Evolutionary conservation across 1,140 invertebrate species (phyloP), one percentile per base, ranked within the genome.

Genomic region (Lutraria rhynchaena): DNA sequence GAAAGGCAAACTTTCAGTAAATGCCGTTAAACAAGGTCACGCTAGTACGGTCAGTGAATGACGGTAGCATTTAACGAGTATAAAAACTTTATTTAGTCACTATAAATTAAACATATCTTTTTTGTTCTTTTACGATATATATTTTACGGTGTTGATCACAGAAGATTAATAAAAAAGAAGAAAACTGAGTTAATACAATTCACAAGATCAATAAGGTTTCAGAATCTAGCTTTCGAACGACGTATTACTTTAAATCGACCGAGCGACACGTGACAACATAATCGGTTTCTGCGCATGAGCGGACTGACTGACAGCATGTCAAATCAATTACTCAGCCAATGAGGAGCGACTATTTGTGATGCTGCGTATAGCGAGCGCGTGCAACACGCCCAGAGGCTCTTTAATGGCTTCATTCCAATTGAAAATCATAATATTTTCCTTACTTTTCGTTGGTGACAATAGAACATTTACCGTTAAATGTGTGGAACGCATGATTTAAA

Each of bases 11-110:
- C 67, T 44, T 27, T 60, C 27, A 27, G 58, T 57, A 80, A 70
- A 70, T 70, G 65, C 76, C 76, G 76, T 80, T 80, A 80, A 80
- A 80, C 37, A 69, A 53, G 76, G 63, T 80, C 76, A 70, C 15
- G 22, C 22, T n/a, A 46, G 76, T 80, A 49, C 76, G 51, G 51
- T 37, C 44, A 57, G 22, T 22, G 35, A 46, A 41, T 22, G n/a
- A 58, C 9, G n/a, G 65, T 60, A 80, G 24, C n/a, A 46, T 70
- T 69, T 57, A 60, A 44, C 29, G 41, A 24, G 5, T 35, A 70
- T 58, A 41, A 80, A 69, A 60, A 35, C 49, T 65, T 70, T 53
- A 70, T 80, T 80, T 51, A 17, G n/a, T 27, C 35, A 58, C 65
- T 35, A 70, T 70, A 69, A 80, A 70, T 58, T 58, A 67, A 80